Conservation (phyloP, 1,140 invertebrate genomes). For the Scaptomyza pallida region DNA sequence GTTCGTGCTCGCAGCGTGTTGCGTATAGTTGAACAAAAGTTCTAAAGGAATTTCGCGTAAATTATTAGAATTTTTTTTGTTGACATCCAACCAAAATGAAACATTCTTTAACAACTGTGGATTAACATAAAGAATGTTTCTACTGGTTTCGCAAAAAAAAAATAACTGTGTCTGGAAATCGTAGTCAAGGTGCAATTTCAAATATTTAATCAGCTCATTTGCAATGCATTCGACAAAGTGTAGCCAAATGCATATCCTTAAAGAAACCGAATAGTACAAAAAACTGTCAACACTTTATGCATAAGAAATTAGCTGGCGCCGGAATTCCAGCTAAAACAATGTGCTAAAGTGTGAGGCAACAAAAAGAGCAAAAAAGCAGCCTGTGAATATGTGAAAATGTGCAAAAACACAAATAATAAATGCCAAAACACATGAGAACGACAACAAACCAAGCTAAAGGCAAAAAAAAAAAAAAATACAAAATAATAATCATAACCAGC, state of each 20-base stretch:
- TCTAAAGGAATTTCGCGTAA: conserved; percentile 25
- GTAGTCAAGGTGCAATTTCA: conserved; percentile 20
- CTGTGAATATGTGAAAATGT: conserved; percentile 24
- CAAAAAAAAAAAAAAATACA: conserved; percentile 18
- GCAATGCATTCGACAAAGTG: conserved; percentile 56
- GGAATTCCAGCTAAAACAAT: conserved; percentile 32
- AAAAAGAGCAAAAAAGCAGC: conserved; percentile 32
- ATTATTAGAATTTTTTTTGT: too few species aligned
- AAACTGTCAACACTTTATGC: conserved; percentile 52
- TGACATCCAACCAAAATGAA: conserved; percentile 26
- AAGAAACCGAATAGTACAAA: too few species aligned
- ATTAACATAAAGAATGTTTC: conserved; percentile 68
- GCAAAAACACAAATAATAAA: conserved; percentile 42
- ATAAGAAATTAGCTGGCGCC: conserved; percentile 58
- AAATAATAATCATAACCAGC: conserved; percentile 77
- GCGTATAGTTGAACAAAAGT: background rate
- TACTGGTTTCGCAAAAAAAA: conserved; percentile 5
- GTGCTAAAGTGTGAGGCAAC: conserved; percentile 36
- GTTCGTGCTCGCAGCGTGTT: conserved; percentile 23
- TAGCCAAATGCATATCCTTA: conserved; percentile 18
- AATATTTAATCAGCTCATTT: conserved; percentile 47
- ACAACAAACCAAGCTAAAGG: conserved; percentile 42
- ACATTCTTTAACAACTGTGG: conserved; percentile 73
- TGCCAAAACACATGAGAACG: conserved; percentile 17
- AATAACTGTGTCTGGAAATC: conserved; percentile 13